Evolutionary conservation across 2,797 vertebrate species (phyloP), one percentile per base, ranked within the genome.

Genomic region (Crenichthys baileyi): DNA sequence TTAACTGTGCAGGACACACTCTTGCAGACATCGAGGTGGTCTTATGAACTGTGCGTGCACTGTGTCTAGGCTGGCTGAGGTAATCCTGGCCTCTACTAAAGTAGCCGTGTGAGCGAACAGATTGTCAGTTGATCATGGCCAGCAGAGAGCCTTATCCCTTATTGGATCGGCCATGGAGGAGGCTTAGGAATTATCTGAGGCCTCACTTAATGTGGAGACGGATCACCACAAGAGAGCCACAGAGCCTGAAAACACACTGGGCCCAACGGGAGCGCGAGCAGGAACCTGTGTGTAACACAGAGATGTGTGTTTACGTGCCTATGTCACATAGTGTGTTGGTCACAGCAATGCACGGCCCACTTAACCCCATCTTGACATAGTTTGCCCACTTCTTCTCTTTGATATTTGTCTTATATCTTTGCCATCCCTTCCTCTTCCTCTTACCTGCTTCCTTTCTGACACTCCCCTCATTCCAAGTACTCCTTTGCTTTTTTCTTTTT

Each of bases 111-210:
- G 95, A 94, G 95, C 95, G 95, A 95, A 95, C 95, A 97, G 96
- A 97, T 97, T 97, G 95, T 95, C 96, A 96, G 95, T 95, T 97
- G 96, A 97, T 97, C 96, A 96, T 96, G 95, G 90, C 86, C 86
- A 85, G 87, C 95, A 94, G 93, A 97, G 96, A 97, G 96, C 91
- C 96, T 97, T 97, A 97, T 97, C 96, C 95, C 94, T 96, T 97
- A 97, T 96, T 97, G 96, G 96, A 97, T 98, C 97, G 96, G 96
- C 96, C 96, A 96, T 96, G 94, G 96, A 97, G 96, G 96, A 97
- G 96, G 96, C 96, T 97, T 98, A 97, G 96, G 96, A 97, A 98
- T 97, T 97, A 97, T 97, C 97, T 96, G 95, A 96, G 95, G 96
- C 96, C 94, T 95, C 94, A 90, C 95, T 97, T 97, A 97, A 97